phyloP scores from a whole-genome alignment of 2,797 vertebrate species.

The Sebastes flavidus region DNA sequence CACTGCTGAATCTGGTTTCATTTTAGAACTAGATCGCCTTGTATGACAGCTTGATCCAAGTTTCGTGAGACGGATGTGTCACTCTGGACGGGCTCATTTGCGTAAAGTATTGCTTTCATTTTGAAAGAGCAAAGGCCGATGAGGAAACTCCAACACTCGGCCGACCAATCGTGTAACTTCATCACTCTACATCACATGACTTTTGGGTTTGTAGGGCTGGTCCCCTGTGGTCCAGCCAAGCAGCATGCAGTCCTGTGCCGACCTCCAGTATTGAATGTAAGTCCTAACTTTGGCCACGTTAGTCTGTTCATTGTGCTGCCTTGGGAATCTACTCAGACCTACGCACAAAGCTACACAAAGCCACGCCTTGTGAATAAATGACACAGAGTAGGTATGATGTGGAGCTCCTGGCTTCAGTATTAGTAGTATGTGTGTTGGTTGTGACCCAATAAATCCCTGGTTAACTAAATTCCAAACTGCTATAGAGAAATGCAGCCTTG shows the following conservation, averaged over 20 bases:
- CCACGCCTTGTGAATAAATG: conserved; percentile 1
- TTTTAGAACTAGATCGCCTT: too few relatives aligned
- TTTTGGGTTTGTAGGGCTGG: too few relatives aligned
- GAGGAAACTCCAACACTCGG: too few relatives aligned
- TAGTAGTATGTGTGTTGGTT: not conserved
- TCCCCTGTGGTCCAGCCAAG: rapidly evolving
- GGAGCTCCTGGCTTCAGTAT: not conserved
- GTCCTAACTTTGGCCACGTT: not conserved
- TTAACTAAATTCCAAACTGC: not conserved
- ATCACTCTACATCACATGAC: too few relatives aligned
- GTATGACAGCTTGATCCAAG: rapidly evolving
- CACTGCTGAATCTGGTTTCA: too few relatives aligned
- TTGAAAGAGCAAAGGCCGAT: too few relatives aligned
- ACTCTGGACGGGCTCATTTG: too few relatives aligned
- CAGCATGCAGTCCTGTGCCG: not conserved
- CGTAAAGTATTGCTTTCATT: too few relatives aligned
- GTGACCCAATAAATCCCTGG: not conserved
- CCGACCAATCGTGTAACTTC: too few relatives aligned
- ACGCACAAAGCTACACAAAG: not conserved
- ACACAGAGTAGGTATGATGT: not conserved
- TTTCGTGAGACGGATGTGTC: too few relatives aligned
- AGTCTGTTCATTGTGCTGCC: not conserved
- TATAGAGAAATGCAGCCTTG: not conserved
- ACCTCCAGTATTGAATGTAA: not conserved
- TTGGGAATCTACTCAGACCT: too few relatives aligned